Evolutionary conservation across 2,797 vertebrate genomes (phyloP), one percentile per base, ranked within the genome.

Genomic region (Pyrocephalus nanus): DNA sequence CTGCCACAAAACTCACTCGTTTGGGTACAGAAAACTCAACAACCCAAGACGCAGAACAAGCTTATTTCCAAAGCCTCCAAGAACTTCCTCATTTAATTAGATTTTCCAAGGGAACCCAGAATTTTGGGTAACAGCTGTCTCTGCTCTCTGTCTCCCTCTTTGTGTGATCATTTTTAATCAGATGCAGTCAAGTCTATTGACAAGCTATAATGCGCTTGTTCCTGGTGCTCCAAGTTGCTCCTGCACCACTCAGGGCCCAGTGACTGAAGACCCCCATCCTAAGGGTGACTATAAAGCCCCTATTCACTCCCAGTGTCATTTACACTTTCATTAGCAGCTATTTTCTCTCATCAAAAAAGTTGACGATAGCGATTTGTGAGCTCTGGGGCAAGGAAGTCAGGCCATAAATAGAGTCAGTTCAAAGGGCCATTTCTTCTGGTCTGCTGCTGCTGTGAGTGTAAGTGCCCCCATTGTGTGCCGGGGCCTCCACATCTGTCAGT

Each of bases 371-470:
- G 27, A 94, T 93, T 95, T 95, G 94, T 93, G 95, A 95, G 94
- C 40, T 42, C 53, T 38, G 73, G 92, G 92, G 86, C 94, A 85
- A 10, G 81, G 85, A 77, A 96, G 93, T 96, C 95, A 97, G 86
- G 69, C 92, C 93, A 87, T 93, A 95, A 96, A 97, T 61, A 77
- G 89, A 81, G 61, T 65, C 65, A 64, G 81, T 92, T 97, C 93
- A 97, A 98, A 98, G 92, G 84, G 70, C 64, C 36, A 61, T 94
- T 96, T 76, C 92, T 97, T 97, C 94, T 97, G 97, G 40, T 96
- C 96, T 71, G 74, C 30, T 91, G 90, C 40, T 92, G 91, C 92
- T 85, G 69, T 43, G 71, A 92, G 93, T 82, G 74, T 77, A 61
- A 79, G 77, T 82, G 82, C 50, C 88, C 80, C 92, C 84, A 94